A percentile compares a stretch with the other conserved stretches of the same genome.
phyloP scores from a whole-genome alignment of 2,888 invertebrate species.

The Baccha elongata region DNA sequence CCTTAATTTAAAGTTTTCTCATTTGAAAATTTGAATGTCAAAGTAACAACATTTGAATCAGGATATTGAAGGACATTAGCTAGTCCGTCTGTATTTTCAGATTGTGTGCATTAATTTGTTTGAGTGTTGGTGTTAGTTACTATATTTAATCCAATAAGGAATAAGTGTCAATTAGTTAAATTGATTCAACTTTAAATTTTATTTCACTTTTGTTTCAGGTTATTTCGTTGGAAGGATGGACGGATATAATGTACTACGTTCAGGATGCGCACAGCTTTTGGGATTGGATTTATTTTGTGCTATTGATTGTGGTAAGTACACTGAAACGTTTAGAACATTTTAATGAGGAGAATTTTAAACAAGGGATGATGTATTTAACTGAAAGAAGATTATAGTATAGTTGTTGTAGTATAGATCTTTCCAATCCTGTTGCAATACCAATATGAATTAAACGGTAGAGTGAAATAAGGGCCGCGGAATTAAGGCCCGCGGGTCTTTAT shows the following conservation, averaged over 20 bases:
- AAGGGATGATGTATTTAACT: too few relatives aligned
- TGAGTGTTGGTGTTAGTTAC: too few relatives aligned
- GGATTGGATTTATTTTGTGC: slow-evolving; percentile 99
- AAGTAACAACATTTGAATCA: not conserved
- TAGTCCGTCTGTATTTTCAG: too few relatives aligned
- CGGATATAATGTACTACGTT: slow-evolving; percentile 99
- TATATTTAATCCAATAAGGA: not conserved
- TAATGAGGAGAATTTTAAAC: too few relatives aligned
- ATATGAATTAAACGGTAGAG: too few relatives aligned
- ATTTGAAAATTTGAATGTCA: not conserved
- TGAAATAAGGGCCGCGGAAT: too few relatives aligned
- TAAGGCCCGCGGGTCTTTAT: too few relatives aligned
- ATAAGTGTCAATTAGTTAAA: not conserved
- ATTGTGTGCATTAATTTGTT: too few relatives aligned
- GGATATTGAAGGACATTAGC: not conserved
- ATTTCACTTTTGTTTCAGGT: slow-evolving; percentile 87
- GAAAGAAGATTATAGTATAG: too few relatives aligned
- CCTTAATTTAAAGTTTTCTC: not conserved
- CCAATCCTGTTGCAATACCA: too few relatives aligned
- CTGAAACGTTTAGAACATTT: too few relatives aligned
- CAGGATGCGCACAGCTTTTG: slow-evolving; percentile 99
- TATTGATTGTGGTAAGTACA: slow-evolving; percentile 97
- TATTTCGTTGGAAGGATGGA: slow-evolving; percentile 99
- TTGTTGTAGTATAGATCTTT: too few relatives aligned
- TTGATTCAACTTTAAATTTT: not conserved